Conservation (phyloP, 1,140 invertebrate species). For the Platyscapa corneri region DNA sequence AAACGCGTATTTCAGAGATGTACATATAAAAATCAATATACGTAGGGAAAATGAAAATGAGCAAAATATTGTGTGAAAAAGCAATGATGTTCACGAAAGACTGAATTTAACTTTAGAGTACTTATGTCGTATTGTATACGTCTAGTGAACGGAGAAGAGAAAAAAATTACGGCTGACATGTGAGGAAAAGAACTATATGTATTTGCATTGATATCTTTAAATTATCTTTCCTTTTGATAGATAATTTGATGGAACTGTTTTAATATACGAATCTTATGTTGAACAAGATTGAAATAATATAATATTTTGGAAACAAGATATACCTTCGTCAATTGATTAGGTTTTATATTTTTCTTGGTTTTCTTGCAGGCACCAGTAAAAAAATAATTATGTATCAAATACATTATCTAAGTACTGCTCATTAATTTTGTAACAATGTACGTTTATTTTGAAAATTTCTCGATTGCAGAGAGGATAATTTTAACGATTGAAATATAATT, state of each 20-base stretch:
- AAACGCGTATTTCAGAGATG: slow-evolving; percentile 36
- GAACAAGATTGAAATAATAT: slow-evolving; percentile 2
- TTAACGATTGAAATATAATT: neutral
- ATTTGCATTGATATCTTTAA: slow-evolving; percentile 22
- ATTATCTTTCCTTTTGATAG: slow-evolving; percentile 25
- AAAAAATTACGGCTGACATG: slow-evolving; percentile 20
- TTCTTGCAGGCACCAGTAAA: neutral
- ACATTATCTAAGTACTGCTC: neutral
- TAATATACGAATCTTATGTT: slow-evolving; percentile 1
- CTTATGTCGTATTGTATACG: slow-evolving; percentile 36
- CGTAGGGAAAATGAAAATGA: slow-evolving; percentile 10
- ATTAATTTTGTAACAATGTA: slow-evolving; percentile 10
- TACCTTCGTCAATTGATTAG: neutral
- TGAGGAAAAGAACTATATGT: neutral
- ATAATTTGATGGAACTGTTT: neutral
- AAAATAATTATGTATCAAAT: slow-evolving; percentile 32
- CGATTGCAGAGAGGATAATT: neutral
- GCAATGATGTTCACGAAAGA: slow-evolving; percentile 46
- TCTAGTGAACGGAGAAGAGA: slow-evolving; percentile 43
- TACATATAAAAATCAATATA: slow-evolving; percentile 34
- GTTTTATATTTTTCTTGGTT: slow-evolving; percentile 18
- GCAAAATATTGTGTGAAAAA: slow-evolving; percentile 33
- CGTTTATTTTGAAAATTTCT: slow-evolving; percentile 21
- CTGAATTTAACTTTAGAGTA: slow-evolving; percentile 49
- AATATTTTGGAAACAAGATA: neutral